phyloP scores from a whole-genome alignment of 2,888 invertebrate species.

The Gnatocerus cornutus region DNA sequence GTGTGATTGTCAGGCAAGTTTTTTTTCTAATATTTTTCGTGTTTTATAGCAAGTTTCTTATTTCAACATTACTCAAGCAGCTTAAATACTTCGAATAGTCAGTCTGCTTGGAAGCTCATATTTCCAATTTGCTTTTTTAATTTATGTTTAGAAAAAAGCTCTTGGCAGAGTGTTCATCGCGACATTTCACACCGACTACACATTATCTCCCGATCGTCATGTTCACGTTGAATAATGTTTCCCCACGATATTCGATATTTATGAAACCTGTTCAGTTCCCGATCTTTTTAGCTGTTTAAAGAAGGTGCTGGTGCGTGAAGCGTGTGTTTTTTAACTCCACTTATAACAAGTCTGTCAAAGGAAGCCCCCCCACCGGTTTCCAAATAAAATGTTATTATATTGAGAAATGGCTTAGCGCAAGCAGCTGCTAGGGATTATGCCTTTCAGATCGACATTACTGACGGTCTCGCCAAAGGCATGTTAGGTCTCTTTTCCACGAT shows the following conservation, averaged over 20 bases:
- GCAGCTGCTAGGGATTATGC: conserved; percentile 65
- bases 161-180: conserved; percentile 23
- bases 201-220: conserved; percentile 53
- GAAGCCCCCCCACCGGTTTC: conserved; percentile 61
- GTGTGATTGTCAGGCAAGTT: too few relatives aligned
- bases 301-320: conserved; percentile 65
- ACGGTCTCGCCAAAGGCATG: conserved; percentile 48
- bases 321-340: conserved; percentile 64
- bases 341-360: conserved; percentile 66
- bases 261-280: conserved; percentile 62
- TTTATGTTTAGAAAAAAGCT: conserved; percentile 12
- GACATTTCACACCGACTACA: conserved; percentile 50
- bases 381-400: conserved; percentile 67
- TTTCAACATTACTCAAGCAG: too few relatives aligned
- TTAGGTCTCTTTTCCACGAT: conserved; percentile 44
- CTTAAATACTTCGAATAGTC: not conserved
- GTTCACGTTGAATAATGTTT: conserved; percentile 52
- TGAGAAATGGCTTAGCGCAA: conserved; percentile 65
- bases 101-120: not conserved
- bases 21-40: too few relatives aligned
- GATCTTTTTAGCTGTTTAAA: conserved; percentile 61
- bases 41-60: too few relatives aligned
- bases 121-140: conserved; percentile 24
- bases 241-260: conserved; percentile 59
- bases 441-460: conserved; percentile 59